Base-by-base conservation (phyloP, 2,888 invertebrate species). In the Hemaris fuciformis region DNA sequence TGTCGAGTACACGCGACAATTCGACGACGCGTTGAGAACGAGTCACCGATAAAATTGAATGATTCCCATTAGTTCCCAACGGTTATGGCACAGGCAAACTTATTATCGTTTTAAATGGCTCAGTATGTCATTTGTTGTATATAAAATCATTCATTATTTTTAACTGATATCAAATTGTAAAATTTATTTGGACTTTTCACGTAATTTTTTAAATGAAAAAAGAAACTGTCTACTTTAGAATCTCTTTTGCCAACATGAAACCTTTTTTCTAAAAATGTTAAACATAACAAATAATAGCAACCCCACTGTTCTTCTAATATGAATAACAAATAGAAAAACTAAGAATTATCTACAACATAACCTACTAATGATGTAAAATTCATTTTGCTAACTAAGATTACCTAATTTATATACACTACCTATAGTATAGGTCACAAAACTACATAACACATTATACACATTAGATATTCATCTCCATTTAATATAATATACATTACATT, bases 61-160 rank as follows among this genome's bases (percentile, higher is more conserved):
- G 48, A 48, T 57, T 56, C 27, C 53, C 31, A 45, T 45, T 25
- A 38, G 67, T 72, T 69, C 66, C 71, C 65, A 69, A 69, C 65
- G 65, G 68, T 73, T 87, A 87, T 87, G 87, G 87, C 87, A 87
- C 87, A 77, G 76, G 69, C 53, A 77, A 79, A 80, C 79, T 79
- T 81, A 78, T 77, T 74, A 73, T 69, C 72, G 74, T 72, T 75
- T 65, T 72, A 69, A 73, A 74, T 74, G 73, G 75, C 71, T 75
- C 70, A 72, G 66, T 67, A 74, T 73, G 75, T 79, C 77, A 74
- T 72, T 69, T 69, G 64, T 69, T 69, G 64, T 64, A 70, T 67
- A 62, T 61, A 66, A 74, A 79, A 71, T 67, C 63, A 72, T 68
- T 68, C 38, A 61, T 64, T 64, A 48, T 41, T 70, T 66, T 59